Conservation (phyloP, 2,888 invertebrate genomes). For the Melinaea menophilus region DNA sequence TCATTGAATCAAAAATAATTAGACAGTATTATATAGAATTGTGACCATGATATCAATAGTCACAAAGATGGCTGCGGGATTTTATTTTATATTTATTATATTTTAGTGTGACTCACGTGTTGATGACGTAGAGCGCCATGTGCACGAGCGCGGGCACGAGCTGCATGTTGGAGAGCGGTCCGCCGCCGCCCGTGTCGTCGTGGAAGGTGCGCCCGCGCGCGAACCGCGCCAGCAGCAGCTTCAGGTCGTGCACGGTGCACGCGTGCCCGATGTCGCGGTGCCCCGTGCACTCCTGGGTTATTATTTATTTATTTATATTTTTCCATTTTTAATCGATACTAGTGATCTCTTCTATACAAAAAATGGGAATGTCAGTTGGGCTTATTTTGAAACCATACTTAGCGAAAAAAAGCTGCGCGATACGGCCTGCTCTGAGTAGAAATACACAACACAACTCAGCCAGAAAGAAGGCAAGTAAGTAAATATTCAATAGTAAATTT, state of each 20-base stretch:
- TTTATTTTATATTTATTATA: not conserved
- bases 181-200: slow-evolving; percentile 98
- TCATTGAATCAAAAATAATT: too few species aligned
- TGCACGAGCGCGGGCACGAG: slow-evolving; percentile 95
- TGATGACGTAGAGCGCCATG: slow-evolving; percentile 95
- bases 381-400: too few species aligned
- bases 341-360: too few species aligned
- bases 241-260: slow-evolving; percentile 94
- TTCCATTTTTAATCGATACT: too few species aligned
- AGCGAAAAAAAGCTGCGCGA: too few species aligned
- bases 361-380: too few species aligned
- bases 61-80: not conserved
- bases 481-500: not conserved
- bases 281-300: slow-evolving; percentile 80
- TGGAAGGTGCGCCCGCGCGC: slow-evolving; percentile 97
- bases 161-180: slow-evolving; percentile 98
- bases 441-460: too few species aligned
- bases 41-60: not conserved
- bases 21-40: too few species aligned
- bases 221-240: slow-evolving; percentile 91
- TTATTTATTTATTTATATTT: too few species aligned
- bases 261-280: slow-evolving; percentile 88
- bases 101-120: slow-evolving; percentile 80
- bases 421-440: too few species aligned
- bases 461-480: slow-evolving; percentile 76